These are phyloP conservation scores for Betta splendens DNA, from an alignment of 2,797 vertebrate species.

Conservation along the genomic window DNA sequence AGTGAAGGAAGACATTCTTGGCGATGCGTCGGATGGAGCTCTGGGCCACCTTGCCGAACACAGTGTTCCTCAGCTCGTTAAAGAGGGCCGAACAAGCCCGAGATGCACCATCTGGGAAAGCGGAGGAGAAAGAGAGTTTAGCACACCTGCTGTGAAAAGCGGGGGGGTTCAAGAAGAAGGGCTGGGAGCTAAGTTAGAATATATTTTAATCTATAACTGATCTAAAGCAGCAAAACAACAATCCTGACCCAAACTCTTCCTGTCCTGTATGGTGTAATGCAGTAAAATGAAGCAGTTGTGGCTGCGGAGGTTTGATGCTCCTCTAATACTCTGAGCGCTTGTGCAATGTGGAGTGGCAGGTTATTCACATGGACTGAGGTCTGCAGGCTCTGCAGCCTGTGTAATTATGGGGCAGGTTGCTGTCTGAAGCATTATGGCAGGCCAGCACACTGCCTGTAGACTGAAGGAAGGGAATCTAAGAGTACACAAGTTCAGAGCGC, in stretches of 20 bases:
- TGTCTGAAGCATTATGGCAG: slow-evolving; percentile 54
- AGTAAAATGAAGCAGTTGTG: slow-evolving; percentile 28
- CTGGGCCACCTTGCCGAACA: slow-evolving; percentile 97
- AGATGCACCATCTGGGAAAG: slow-evolving; percentile 88
- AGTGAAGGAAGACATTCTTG: slow-evolving; percentile 95
- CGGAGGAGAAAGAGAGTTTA: slow-evolving; percentile 53
- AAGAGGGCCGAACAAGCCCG: slow-evolving; percentile 91
- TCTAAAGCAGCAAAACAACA: slow-evolving; percentile 29
- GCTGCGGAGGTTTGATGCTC: slow-evolving; percentile 22
- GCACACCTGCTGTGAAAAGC: slow-evolving; percentile 57
- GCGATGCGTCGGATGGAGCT: slow-evolving; percentile 97
- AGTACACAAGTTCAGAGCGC: slow-evolving; percentile 21
- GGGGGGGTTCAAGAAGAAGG: slow-evolving; percentile 34
- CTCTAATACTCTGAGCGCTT: slow-evolving; percentile 36
- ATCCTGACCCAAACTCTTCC: slow-evolving; percentile 26
- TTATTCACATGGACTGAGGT: slow-evolving; percentile 49
- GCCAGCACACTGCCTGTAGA: slow-evolving; percentile 52
- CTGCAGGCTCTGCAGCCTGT: slow-evolving; percentile 52
- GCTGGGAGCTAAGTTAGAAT: slow-evolving; percentile 25
- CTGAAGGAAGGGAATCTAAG: slow-evolving; percentile 29
- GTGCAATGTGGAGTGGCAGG: slow-evolving; percentile 29
- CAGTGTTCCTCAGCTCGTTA: slow-evolving; percentile 95
- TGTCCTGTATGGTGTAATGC: slow-evolving; percentile 17
- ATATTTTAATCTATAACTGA: slow-evolving; percentile 26
- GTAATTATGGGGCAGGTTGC: slow-evolving; percentile 67